Percentiles rank a stretch among this genome's conserved stretches.
phyloP scores from a whole-genome alignment of 2,113 vertebrate species.

The Silurus glanis region DNA sequence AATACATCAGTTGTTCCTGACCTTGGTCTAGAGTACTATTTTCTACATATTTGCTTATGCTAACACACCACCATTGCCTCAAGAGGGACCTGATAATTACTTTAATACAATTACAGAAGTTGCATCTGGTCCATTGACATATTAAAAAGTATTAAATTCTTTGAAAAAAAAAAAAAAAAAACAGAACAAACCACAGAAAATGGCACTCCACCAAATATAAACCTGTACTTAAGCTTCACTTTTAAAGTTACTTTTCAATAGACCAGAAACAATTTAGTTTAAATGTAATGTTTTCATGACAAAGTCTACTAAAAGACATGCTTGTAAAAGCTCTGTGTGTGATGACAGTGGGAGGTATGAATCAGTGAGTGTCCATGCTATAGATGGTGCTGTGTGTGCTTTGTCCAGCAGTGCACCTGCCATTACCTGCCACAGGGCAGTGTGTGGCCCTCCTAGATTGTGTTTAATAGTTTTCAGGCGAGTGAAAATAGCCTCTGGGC shows the following conservation, averaged over 20 bases:
- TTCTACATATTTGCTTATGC: not conserved
- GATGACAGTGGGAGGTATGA: slow-evolving; percentile 33
- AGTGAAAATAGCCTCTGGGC: slow-evolving; percentile 57
- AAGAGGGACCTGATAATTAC: not conserved
- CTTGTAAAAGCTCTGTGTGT: slow-evolving; percentile 37
- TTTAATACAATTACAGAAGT: not conserved
- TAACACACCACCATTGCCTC: not conserved
- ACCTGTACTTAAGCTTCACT: not conserved
- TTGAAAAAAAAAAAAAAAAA: not conserved
- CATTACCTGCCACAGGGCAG: slow-evolving; percentile 48
- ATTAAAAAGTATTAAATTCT: not conserved
- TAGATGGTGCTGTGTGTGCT: slow-evolving; percentile 2
- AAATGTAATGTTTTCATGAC: slow-evolving; percentile 25
- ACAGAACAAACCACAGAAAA: not conserved
- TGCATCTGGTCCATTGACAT: not conserved
- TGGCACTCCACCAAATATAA: not conserved
- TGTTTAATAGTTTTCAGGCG: slow-evolving; percentile 58
- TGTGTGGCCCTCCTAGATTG: slow-evolving; percentile 50
- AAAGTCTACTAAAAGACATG: slow-evolving; percentile 23
- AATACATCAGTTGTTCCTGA: not conserved
- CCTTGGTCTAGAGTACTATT: not conserved
- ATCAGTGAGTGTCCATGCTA: slow-evolving; percentile 28
- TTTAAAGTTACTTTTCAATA: not conserved
- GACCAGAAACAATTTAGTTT: not conserved
- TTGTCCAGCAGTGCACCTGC: slow-evolving; percentile 45